phyloP scores from a whole-genome alignment of 2,113 vertebrate species.

The Gobius niger region DNA sequence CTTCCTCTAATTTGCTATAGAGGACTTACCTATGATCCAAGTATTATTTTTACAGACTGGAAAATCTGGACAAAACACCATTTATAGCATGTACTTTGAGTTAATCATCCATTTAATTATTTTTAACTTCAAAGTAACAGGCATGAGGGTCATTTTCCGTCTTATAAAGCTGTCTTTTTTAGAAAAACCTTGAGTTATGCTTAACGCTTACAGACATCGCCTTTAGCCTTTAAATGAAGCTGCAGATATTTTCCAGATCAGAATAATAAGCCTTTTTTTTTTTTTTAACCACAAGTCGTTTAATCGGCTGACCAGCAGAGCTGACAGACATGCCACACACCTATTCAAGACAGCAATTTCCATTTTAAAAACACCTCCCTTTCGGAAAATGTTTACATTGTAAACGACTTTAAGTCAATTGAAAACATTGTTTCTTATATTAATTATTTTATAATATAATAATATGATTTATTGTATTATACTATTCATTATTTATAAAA shows the following conservation, averaged over 20 bases:
- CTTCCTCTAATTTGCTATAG: slow-evolving; percentile 30
- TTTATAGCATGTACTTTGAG: neutral
- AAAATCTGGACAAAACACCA: slow-evolving; percentile 11
- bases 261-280: slow-evolving; percentile 22
- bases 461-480: too few relatives aligned
- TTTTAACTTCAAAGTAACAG: slow-evolving; percentile 24
- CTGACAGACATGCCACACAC: slow-evolving; percentile 24
- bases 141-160: slow-evolving; percentile 30
- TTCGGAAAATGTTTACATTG: neutral
- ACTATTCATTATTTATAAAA: too few relatives aligned
- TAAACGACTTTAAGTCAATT: neutral
- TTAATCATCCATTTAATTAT: neutral
- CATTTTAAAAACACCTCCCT: neutral
- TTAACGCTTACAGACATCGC: neutral
- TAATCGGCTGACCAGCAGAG: slow-evolving; percentile 42
- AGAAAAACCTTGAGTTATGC: slow-evolving; percentile 13
- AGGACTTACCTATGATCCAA: slow-evolving; percentile 27
- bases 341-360: slow-evolving; percentile 12
- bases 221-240: slow-evolving; percentile 21
- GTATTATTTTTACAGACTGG: slow-evolving; percentile 15
- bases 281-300: slow-evolving; percentile 27
- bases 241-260: slow-evolving; percentile 16
- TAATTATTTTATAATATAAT: too few relatives aligned
- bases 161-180: slow-evolving; percentile 31
- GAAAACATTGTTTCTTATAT: too few relatives aligned